Evolutionary conservation across 2,113 vertebrate genomes (phyloP).

Genomic region (Strigops habroptila): DNA sequence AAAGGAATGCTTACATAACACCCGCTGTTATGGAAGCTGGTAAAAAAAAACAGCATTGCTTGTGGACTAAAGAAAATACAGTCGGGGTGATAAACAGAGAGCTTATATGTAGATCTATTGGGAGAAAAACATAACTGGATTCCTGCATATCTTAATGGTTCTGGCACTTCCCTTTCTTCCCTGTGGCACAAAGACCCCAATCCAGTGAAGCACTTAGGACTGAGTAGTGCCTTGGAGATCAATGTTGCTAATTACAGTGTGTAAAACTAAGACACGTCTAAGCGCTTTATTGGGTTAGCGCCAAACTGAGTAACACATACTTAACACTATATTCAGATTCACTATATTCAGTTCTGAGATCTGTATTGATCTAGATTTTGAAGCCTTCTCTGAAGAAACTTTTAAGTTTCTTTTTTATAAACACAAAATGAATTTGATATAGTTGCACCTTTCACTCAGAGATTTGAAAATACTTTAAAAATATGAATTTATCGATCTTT

Average conservation of each 20-base stretch:
- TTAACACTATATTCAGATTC: background rate
- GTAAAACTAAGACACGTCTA: background rate
- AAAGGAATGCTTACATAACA: background rate
- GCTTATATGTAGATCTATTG: background rate
- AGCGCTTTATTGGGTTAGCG: background rate
- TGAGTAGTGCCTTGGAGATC: background rate
- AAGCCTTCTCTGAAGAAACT: constrained; percentile 1
- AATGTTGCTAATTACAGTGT: background rate
- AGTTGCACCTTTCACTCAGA: constrained; percentile 26
- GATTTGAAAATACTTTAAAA: constrained; percentile 59
- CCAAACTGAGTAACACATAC: background rate
- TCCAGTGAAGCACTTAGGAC: background rate
- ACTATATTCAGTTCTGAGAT: background rate
- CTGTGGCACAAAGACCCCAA: background rate
- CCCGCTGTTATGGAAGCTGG: background rate
- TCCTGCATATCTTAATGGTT: background rate
- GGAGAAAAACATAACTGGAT: background rate
- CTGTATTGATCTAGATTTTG: constrained; percentile 36
- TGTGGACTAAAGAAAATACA: background rate
- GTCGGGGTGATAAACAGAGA: background rate
- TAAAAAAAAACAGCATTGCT: background rate
- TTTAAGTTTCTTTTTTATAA: constrained; percentile 17
- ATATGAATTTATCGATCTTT: constrained; percentile 64
- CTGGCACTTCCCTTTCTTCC: background rate
- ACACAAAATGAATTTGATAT: constrained; percentile 42